Percentiles rank a stretch among this genome's conserved stretches.
Conservation (phyloP, 2,797 vertebrate genomes). For the Syngnathus rostellatus region DNA sequence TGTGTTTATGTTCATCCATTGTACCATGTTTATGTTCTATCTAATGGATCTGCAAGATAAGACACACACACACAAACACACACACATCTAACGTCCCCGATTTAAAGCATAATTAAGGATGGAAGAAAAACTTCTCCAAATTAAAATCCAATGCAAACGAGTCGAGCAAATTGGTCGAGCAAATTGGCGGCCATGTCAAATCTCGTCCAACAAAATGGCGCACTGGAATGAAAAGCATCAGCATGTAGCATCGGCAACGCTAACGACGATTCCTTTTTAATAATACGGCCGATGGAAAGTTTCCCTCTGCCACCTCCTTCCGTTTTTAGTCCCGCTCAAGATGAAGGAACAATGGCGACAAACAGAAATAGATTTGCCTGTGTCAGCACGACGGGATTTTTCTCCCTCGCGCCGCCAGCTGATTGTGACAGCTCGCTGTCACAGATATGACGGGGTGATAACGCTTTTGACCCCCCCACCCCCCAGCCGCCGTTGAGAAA, state of each 20-base stretch:
- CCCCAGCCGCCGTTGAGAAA: slow-evolving; percentile 26
- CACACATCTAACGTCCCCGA: too few relatives aligned
- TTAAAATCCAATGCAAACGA: neutral
- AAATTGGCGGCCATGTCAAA: neutral
- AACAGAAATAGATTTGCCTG: slow-evolving; percentile 58
- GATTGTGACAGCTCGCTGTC: slow-evolving; percentile 84
- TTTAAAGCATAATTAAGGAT: too few relatives aligned
- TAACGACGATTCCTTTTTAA: neutral
- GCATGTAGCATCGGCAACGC: neutral
- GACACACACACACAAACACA: too few relatives aligned
- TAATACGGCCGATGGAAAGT: neutral
- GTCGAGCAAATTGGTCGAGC: too few relatives aligned
- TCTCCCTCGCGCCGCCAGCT: slow-evolving; percentile 59
- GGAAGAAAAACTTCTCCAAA: too few relatives aligned
- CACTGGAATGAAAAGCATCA: neutral
- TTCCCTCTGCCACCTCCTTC: neutral
- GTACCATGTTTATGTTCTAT: neutral
- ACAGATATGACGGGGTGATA: slow-evolving; percentile 73
- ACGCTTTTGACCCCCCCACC: slow-evolving; percentile 69
- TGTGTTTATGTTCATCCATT: neutral
- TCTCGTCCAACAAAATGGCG: neutral
- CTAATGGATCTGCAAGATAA: too few relatives aligned
- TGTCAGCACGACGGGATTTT: slow-evolving; percentile 62
- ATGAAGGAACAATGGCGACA: slow-evolving; percentile 84
- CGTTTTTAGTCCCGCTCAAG: slow-evolving; percentile 30